Evolutionary conservation across 2,888 invertebrate species (phyloP).

Genomic region (Trachelus stipa): DNA sequence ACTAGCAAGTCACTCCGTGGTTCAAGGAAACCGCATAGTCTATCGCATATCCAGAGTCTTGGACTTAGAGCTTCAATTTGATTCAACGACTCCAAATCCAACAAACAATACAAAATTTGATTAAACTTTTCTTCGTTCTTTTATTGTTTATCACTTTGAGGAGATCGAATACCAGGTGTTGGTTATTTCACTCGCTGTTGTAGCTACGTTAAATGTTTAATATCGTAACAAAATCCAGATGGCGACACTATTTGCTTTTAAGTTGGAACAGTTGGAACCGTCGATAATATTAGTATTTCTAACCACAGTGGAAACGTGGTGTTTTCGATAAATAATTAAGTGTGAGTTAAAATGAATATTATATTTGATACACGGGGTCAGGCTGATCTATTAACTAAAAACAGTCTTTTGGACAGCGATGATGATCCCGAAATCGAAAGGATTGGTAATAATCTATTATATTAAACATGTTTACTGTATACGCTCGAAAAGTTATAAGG

Average conservation of each 20-base stretch:
- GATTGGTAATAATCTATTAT: constrained; percentile 27
- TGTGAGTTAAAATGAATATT: constrained; percentile 68
- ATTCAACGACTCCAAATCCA: too few relatives aligned
- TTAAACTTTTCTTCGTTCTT: background rate
- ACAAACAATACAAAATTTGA: background rate
- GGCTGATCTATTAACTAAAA: constrained; percentile 63
- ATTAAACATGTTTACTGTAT: too few relatives aligned
- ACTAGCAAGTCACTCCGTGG: too few relatives aligned
- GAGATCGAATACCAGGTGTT: background rate
- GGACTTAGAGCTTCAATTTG: too few relatives aligned
- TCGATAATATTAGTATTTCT: background rate
- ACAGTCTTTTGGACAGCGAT: constrained; percentile 59
- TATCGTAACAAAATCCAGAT: background rate
- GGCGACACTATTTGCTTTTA: background rate
- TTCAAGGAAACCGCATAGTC: too few relatives aligned
- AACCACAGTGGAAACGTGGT: background rate
- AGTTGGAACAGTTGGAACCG: background rate
- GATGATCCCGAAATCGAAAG: constrained; percentile 33
- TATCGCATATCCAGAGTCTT: too few relatives aligned
- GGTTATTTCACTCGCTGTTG: background rate
- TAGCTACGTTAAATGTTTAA: too few relatives aligned
- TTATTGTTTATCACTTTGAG: background rate
- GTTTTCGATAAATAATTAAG: background rate
- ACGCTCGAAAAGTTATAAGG: background rate
- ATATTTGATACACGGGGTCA: constrained; percentile 72